Conservation (phyloP, 2,113 vertebrate species). For the Chaetorhynchus papuensis region DNA sequence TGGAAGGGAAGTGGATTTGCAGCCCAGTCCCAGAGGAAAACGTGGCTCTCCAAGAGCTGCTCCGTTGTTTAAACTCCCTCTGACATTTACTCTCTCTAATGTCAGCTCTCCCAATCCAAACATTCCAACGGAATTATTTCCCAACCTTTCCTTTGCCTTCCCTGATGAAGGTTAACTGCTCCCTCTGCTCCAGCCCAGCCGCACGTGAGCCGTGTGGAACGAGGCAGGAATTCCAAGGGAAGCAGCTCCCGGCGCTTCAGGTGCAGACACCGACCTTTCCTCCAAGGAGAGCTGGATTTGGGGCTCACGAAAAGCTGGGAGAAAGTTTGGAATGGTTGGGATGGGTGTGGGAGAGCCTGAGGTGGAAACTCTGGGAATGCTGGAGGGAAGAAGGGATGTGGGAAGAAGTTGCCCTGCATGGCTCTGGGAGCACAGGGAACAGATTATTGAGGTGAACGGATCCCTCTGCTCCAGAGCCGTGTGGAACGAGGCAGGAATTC, state of each 20-base stretch:
- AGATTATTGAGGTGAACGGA: not conserved
- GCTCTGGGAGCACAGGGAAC: not conserved
- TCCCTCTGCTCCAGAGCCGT: not conserved
- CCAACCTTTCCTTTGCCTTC: conserved; percentile 6
- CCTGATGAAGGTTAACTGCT: conserved; percentile 36
- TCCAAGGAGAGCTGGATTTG: not conserved
- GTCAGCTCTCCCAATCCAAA: conserved; percentile 34
- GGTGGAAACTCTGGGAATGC: not conserved
- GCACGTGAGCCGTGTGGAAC: not conserved
- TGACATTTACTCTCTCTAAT: conserved; percentile 53
- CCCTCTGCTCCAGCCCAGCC: not conserved
- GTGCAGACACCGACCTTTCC: accelerated
- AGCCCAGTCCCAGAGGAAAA: not conserved
- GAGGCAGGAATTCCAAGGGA: not conserved
- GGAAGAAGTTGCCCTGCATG: not conserved
- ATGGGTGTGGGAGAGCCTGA: not conserved
- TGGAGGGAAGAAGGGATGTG: not conserved
- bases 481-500: not conserved
- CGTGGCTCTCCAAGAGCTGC: not conserved
- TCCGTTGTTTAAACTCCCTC: conserved; percentile 15
- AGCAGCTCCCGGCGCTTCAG: accelerated
- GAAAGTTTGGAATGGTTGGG: not conserved
- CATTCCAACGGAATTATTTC: not conserved
- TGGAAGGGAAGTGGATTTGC: not conserved
- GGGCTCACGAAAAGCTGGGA: not conserved